Evolutionary conservation across 2,113 vertebrate genomes (phyloP).

Genomic region (Mystacornis crossleyi): DNA sequence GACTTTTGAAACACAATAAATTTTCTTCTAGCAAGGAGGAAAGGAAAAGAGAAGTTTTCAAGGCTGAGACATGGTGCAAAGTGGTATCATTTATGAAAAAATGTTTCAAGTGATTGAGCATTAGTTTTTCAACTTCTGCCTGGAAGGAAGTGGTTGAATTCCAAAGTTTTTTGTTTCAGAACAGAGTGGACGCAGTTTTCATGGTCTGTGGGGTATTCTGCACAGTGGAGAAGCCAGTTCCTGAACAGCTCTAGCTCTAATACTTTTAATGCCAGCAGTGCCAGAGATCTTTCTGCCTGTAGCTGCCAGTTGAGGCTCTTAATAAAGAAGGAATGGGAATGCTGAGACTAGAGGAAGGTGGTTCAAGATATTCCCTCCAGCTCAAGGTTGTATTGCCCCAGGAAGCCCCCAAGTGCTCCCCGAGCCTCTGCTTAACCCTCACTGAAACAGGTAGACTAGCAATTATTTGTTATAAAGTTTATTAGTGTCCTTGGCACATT

Average conservation of each 20-base stretch:
- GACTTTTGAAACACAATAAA: not conserved
- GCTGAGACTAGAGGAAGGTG: not conserved
- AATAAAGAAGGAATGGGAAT: not conserved
- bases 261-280: not conserved
- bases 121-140: not conserved
- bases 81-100: not conserved
- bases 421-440: not conserved
- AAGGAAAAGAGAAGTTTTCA: not conserved
- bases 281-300: not conserved
- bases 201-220: not conserved
- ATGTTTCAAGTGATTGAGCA: not conserved
- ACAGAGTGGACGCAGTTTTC: not conserved
- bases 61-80: not conserved
- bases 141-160: not conserved
- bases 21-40: not conserved
- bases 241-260: not conserved
- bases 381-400: not conserved
- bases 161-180: not conserved
- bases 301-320: not conserved
- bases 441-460: conserved; percentile 23
- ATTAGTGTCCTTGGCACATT: conserved; percentile 63
- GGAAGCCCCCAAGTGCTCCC: not conserved
- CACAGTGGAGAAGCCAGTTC: not conserved
- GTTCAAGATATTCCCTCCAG: not conserved
- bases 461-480: conserved; percentile 52